phyloP scores from a whole-genome alignment of 2,888 invertebrate species.

The Biston betularia region DNA sequence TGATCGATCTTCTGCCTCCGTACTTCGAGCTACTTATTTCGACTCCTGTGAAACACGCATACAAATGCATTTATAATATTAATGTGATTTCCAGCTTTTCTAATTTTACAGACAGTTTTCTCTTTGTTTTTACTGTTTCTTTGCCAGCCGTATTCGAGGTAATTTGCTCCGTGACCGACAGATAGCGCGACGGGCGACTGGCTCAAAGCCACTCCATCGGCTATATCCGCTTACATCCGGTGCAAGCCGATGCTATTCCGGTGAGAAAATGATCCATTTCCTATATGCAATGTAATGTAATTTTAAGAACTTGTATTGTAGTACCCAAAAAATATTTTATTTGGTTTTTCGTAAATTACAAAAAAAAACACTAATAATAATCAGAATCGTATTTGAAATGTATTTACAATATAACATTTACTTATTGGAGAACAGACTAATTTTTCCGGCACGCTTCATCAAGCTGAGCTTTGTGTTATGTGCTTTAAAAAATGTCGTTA shows the following conservation, averaged over 20 bases:
- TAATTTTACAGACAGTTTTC: background rate
- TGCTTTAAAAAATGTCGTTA: too few species aligned
- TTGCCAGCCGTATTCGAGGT: conserved; percentile 34
- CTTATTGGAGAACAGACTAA: too few species aligned
- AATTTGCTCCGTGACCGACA: conserved; percentile 49
- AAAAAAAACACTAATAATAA: background rate
- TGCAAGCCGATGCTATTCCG: conserved; percentile 37
- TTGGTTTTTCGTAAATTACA: background rate
- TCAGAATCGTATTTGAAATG: background rate
- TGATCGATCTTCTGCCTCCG: too few species aligned
- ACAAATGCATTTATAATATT: too few species aligned
- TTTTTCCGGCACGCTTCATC: too few species aligned
- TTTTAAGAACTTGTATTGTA: conserved; percentile 9
- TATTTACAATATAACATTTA: too few species aligned
- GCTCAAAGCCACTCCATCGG: conserved; percentile 31
- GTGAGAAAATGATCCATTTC: conserved; percentile 25
- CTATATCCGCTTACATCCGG: conserved; percentile 43
- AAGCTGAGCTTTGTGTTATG: too few species aligned
- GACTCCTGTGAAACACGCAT: too few species aligned
- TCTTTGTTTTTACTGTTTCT: background rate
- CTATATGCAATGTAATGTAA: conserved; percentile 10
- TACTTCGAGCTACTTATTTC: too few species aligned
- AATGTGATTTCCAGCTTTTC: background rate
- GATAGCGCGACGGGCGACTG: conserved; percentile 37
- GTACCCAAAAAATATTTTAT: background rate